Conservation (phyloP, 1,140 invertebrate species). For the Heliconius congener region DNA sequence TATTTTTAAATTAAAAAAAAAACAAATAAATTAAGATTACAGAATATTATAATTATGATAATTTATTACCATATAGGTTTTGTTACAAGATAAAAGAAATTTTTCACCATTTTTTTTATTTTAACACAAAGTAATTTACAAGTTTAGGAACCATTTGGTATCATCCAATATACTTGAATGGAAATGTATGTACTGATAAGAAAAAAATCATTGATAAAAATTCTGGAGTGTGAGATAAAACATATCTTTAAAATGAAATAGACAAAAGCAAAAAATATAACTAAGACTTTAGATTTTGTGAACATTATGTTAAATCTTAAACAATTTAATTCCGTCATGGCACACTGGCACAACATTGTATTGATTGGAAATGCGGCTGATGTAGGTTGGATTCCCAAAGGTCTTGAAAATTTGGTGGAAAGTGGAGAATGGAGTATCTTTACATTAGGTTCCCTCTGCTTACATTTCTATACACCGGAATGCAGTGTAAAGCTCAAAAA, state of each 20-base stretch:
- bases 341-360: too few species aligned
- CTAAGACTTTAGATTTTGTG: background rate
- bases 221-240: background rate
- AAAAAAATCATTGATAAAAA: background rate
- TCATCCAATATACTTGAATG: background rate
- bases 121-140: constrained; percentile 21
- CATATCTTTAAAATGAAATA: constrained; percentile 3
- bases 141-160: constrained; percentile 11
- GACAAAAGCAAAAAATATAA: background rate
- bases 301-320: too few species aligned
- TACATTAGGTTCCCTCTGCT: too few species aligned
- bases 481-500: too few species aligned
- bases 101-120: constrained; percentile 53
- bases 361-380: too few species aligned
- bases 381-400: too few species aligned
- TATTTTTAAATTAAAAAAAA: background rate
- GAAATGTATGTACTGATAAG: background rate
- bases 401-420: too few species aligned
- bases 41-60: background rate
- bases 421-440: too few species aligned
- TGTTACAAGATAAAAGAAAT: constrained; percentile 60
- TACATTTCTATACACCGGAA: too few species aligned
- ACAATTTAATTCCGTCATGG: too few species aligned
- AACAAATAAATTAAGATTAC: background rate
- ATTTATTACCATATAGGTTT: constrained; percentile 70